phyloP scores from a whole-genome alignment of 2,797 vertebrate species.

The Euphonia xanthogaster region DNA sequence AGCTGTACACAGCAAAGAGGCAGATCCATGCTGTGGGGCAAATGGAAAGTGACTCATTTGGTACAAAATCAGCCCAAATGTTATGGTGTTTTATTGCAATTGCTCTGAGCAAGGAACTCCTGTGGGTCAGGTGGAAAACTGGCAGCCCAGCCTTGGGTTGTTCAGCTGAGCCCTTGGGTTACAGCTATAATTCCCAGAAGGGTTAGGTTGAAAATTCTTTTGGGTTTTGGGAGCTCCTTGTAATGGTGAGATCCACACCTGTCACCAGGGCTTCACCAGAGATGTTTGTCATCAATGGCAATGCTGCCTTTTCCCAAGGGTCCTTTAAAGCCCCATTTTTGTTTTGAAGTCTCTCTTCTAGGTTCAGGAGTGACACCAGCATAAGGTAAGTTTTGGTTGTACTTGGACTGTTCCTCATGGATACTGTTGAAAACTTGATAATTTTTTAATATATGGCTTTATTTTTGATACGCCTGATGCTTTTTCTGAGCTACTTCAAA shows the following conservation, averaged over 20 bases:
- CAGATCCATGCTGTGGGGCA: background rate
- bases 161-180: background rate
- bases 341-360: background rate
- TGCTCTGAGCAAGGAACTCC: background rate
- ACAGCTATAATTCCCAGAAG: background rate
- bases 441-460: background rate
- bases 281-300: background rate
- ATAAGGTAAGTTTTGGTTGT: background rate
- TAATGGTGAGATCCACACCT: background rate
- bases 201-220: background rate
- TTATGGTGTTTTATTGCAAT: background rate
- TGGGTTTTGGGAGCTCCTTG: background rate
- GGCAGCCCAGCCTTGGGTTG: background rate
- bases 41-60: background rate
- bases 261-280: background rate
- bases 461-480: background rate
- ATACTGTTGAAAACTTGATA: background rate
- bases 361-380: background rate
- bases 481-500: background rate
- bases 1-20: accelerated
- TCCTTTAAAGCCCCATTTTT: background rate
- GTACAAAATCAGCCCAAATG: background rate
- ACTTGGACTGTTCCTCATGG: background rate
- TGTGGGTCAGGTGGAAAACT: background rate
- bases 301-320: background rate